Base-by-base conservation (phyloP, 1,140 invertebrate genomes). In the Leucophenga varia region DNA sequence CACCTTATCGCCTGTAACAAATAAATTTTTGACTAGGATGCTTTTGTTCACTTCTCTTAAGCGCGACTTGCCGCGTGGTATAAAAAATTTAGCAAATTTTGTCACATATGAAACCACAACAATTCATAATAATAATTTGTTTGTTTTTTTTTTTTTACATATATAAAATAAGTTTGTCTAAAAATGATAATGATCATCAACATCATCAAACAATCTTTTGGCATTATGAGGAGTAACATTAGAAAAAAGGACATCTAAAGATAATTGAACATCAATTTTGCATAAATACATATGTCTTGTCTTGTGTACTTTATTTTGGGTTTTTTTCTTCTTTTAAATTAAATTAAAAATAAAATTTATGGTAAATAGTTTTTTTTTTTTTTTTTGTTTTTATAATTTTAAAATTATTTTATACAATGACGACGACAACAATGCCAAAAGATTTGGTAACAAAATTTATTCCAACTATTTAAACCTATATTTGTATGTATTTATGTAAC, bases 101-200 rank as follows among this genome's bases (percentile, higher is more conserved):
- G n/a, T n/a, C n/a, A n/a, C n/a, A 65, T 57, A 59, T 65, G 63
- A 65, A 65, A 65, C 63, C 63, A 65, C 63, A 61, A 65, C 63
- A 50, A 47, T 65, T 63, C 63, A 39, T 38, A 48, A 54, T 47
- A 55, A 48, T 46, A 67, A 36, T 40, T 56, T 56, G 35, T 16
- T 18, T 65, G 46, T 43, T 59, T 50, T 49, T 31, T 59, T 43
- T 59, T 50, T 49, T 31, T 59, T 65, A 54, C 34, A 50, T 43
- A 48, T 63, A 55, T 67, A 67, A 67, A 55, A 5, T 25, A 10
- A 25, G 22, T 25, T 25, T 25, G 10, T 6, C 22, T 6, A 25
- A 25, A 5, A 25, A 10, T 25, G n/a, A n/a, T n/a, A n/a, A n/a
- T n/a, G n/a, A n/a, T n/a, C n/a, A n/a, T n/a, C n/a, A n/a, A n/a